A percentile compares a stretch with the other conserved stretches of the same genome.
These are phyloP conservation scores for Noctilio leporinus DNA, from an alignment of 2,113 vertebrate genomes.

Conservation along the genomic window DNA sequence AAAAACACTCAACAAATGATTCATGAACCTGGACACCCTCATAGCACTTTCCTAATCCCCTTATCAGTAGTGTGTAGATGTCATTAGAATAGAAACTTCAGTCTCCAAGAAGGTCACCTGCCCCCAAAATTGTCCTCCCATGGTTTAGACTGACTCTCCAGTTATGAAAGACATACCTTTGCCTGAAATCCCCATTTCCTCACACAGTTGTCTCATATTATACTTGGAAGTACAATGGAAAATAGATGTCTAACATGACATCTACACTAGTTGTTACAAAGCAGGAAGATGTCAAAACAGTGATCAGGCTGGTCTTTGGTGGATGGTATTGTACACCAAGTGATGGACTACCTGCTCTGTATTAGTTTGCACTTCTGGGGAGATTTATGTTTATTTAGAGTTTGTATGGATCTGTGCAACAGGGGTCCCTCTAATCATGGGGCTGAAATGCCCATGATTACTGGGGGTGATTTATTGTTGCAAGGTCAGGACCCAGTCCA, in stretches of 20 bases:
- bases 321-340: rapidly evolving
- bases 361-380: background rate
- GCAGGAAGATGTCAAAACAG: background rate
- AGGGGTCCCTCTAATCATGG: rapidly evolving
- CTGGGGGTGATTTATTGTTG: no score
- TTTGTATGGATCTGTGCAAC: background rate
- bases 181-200: rapidly evolving
- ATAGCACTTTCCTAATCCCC: background rate
- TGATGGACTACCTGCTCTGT: rapidly evolving
- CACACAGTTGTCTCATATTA: no score
- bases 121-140: background rate
- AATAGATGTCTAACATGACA: rapidly evolving
- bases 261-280: background rate
- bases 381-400: background rate
- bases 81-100: rapidly evolving
- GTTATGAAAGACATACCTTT: rapidly evolving
- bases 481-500: background rate
- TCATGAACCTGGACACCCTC: background rate
- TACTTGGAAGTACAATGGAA: background rate
- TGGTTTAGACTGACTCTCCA: background rate
- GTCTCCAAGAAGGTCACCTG: background rate
- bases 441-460: rapidly evolving
- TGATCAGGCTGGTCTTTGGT: rapidly evolving
- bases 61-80: rapidly evolving
- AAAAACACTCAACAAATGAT: rapidly evolving